Conservation (phyloP, 2,797 vertebrate genomes). For the Darevskia mixta region DNA sequence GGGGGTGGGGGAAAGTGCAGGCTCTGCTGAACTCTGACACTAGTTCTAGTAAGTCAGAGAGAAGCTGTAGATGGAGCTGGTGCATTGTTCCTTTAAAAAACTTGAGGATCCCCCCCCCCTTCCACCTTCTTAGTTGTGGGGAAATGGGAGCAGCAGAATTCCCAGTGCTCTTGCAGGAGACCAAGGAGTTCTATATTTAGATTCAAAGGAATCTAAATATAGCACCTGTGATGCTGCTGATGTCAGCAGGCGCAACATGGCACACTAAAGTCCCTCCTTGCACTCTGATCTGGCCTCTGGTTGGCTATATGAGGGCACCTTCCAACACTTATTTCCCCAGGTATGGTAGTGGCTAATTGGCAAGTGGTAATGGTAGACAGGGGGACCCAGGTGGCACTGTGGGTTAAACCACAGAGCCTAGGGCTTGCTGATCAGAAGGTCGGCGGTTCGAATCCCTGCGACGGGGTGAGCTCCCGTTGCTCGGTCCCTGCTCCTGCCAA, state of each 20-base stretch:
- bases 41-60: neutral
- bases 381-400: too few species aligned
- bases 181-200: neutral
- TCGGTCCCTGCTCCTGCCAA: too few species aligned
- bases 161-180: neutral
- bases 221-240: neutral
- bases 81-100: neutral
- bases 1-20: neutral
- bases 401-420: too few species aligned
- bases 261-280: neutral
- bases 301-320: neutral
- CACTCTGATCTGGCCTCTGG: too few species aligned
- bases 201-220: neutral
- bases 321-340: neutral
- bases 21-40: neutral
- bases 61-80: neutral
- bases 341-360: neutral
- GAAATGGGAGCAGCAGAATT: neutral
- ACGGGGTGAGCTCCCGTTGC: too few species aligned
- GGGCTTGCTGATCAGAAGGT: too few species aligned
- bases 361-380: neutral
- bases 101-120: too few species aligned
- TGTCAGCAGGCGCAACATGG: neutral
- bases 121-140: neutral
- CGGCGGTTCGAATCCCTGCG: too few species aligned